These are phyloP conservation scores for Pseudobourletiella spinata DNA, from an alignment of 1,140 invertebrate species.

Conservation along the genomic window DNA sequence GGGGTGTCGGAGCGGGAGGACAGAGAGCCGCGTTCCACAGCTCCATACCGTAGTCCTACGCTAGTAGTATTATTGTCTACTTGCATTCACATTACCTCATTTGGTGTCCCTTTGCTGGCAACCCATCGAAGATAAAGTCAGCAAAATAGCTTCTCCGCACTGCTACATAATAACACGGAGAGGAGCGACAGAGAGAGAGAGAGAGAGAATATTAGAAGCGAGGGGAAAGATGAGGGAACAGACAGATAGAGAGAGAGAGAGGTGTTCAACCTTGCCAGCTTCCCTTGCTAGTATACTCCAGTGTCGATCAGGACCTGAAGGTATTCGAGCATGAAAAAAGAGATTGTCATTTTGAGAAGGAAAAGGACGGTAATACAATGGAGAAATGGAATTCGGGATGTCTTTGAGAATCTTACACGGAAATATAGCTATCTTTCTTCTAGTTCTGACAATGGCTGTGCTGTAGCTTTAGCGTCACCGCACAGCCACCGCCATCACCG, in stretches of 20 bases:
- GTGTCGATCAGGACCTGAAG: background rate
- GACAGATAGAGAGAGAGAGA: background rate
- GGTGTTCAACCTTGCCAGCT: background rate
- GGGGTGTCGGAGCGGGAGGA: no score
- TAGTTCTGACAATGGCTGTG: background rate
- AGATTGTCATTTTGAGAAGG: slow-evolving; percentile 11
- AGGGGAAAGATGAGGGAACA: background rate
- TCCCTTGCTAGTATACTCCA: no score
- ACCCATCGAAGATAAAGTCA: no score
- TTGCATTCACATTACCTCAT: no score
- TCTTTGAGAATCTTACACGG: background rate
- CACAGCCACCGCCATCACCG: background rate
- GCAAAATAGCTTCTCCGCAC: no score
- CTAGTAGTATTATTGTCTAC: no score
- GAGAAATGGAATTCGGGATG: slow-evolving; percentile 5
- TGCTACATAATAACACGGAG: no score
- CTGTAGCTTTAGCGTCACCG: no score
- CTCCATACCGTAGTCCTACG: no score
- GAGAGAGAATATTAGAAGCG: background rate
- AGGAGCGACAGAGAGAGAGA: background rate
- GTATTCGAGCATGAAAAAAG: slow-evolving; percentile 12
- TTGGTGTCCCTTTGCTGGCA: no score
- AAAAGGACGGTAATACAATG: background rate
- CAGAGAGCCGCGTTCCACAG: no score
- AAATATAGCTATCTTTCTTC: background rate